phyloP scores from a whole-genome alignment of 2,888 invertebrate species.

The Strigamia maritima region DNA sequence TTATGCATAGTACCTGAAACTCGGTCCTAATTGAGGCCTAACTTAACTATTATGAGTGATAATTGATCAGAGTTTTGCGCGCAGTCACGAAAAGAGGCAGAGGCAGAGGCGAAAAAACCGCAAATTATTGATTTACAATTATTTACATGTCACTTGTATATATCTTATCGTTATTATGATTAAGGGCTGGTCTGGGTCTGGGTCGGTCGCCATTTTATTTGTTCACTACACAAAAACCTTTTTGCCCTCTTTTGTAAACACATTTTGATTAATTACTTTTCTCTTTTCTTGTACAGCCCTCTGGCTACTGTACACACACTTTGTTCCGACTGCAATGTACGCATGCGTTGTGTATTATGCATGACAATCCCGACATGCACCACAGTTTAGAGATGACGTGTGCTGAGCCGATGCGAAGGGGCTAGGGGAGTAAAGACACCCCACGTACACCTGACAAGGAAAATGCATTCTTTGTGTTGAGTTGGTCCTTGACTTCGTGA shows the following conservation, averaged over 20 bases:
- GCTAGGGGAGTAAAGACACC: background rate
- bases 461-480: conserved; percentile 29
- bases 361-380: conserved; percentile 17
- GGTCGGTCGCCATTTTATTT: conserved; percentile 21
- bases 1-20: no score
- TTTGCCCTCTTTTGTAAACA: conserved; percentile 27
- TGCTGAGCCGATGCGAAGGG: conserved; percentile 2
- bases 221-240: background rate
- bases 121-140: conserved; percentile 9
- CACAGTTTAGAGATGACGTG: conserved; percentile 6
- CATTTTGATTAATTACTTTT: conserved; percentile 29
- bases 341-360: conserved; percentile 17
- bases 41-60: background rate
- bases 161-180: conserved; percentile 7
- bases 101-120: background rate
- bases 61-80: background rate
- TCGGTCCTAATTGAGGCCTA: no score
- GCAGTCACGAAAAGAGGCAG: background rate
- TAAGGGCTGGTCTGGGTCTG: conserved; percentile 5
- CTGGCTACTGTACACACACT: conserved; percentile 24
- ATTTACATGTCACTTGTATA: background rate
- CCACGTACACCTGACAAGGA: conserved; percentile 15
- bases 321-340: background rate
- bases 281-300: conserved; percentile 11
- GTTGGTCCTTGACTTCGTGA: conserved; percentile 21